phyloP scores from a whole-genome alignment of 2,888 invertebrate species.

The Caenorhabditis wallacei region DNA sequence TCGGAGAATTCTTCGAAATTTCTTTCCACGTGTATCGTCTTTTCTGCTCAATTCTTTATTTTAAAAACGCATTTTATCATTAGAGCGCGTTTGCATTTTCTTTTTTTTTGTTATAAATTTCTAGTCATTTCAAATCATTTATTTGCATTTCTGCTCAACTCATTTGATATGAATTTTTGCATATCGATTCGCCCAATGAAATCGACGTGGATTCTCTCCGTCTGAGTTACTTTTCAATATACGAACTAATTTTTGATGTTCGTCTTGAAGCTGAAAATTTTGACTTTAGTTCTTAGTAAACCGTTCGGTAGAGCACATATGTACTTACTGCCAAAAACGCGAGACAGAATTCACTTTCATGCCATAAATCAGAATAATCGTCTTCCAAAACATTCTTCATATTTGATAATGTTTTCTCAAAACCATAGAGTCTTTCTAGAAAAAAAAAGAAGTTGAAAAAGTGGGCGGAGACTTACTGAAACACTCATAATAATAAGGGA shows the following conservation, averaged over 20 bases:
- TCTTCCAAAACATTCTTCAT: slow-evolving; percentile 59
- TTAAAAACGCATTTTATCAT: neutral
- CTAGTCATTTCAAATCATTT: slow-evolving; percentile 26
- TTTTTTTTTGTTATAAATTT: slow-evolving; percentile 1
- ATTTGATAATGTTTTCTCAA: slow-evolving; percentile 39
- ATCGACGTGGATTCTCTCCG: slow-evolving; percentile 57
- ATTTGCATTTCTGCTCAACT: neutral
- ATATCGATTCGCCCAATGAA: slow-evolving; percentile 66
- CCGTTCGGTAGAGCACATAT: neutral
- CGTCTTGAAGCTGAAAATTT: slow-evolving; percentile 60
- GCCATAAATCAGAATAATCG: slow-evolving; percentile 60
- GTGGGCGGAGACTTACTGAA: slow-evolving; percentile 50
- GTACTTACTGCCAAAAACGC: slow-evolving; percentile 54
- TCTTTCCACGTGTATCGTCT: slow-evolving; percentile 34
- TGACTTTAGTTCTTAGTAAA: neutral
- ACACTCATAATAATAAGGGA: slow-evolving; percentile 53
- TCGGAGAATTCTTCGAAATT: slow-evolving; percentile 18
- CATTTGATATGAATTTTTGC: slow-evolving; percentile 56
- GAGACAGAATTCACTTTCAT: slow-evolving; percentile 59
- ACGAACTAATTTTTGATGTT: slow-evolving; percentile 52
- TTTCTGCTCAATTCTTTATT: slow-evolving; percentile 1
- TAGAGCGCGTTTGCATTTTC: slow-evolving; percentile 12
- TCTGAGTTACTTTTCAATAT: slow-evolving; percentile 49
- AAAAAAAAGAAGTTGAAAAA: neutral
- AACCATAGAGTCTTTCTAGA: slow-evolving; percentile 52